Base-by-base conservation (phyloP, 2,888 invertebrate species). In the Therioaphis trifolii region DNA sequence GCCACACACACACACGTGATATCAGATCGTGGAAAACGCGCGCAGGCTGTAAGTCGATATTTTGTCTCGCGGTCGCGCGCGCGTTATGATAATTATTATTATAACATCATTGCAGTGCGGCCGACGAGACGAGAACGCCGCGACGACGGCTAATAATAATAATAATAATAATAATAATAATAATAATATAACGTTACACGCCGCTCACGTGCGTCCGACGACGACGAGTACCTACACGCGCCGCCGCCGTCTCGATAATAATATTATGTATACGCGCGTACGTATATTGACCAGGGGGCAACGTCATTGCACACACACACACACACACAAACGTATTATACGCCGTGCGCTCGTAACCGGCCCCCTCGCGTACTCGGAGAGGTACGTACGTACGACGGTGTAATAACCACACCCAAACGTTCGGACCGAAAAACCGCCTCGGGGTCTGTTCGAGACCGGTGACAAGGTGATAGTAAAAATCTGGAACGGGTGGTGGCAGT, bases 341-440 rank as follows among this genome's bases (percentile, higher is more conserved):
- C 29, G 18, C 63, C 18, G 29, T 18, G 18, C 18, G 58, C 43
- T 46, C 61, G 49, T 74, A 82, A 82, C 82, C 72, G 82, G 82
- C 82, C 82, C 74, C 66, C 82, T 80, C 18, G 29, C 24, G n/a
- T n/a, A n/a, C n/a, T n/a, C n/a, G n/a, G n/a, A n/a, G n/a, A n/a
- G n/a, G n/a, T n/a, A n/a, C n/a, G n/a, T n/a, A n/a, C n/a, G n/a
- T 12, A 12, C 14, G 71, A n/a, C 12, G 55, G 35, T 35, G 35
- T 35, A n/a, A 35, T 52, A 40, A 66, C 82, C 82, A 82, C 82
- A 82, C 82, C 82, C 82, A 82, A 82, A 72, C 52, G 52, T 79
- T 68, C 21, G 80, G 82, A 82, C 82, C 82, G n/a, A 82, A 74
- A 74, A 82, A 74, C 27, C 63, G 72, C 72, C 82, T 58, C 55